Conservation (phyloP, 2,113 vertebrate species). For the Aegithalos caudatus region DNA sequence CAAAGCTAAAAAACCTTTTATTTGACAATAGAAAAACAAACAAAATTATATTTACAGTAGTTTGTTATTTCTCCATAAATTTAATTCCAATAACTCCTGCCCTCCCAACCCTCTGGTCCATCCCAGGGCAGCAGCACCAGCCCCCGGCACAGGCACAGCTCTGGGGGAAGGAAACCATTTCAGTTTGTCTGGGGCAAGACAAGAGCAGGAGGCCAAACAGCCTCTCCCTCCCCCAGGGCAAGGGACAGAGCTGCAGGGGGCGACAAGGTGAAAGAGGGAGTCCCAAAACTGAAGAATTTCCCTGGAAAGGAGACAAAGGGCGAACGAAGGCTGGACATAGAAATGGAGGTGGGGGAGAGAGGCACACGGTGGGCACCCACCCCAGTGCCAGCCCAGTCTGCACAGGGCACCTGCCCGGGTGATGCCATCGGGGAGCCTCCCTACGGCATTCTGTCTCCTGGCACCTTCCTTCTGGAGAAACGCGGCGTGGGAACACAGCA, state of each 20-base stretch:
- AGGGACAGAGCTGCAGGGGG: neutral
- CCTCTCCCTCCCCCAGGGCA: neutral
- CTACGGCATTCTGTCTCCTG: neutral
- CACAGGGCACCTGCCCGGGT: neutral
- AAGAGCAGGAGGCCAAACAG: neutral
- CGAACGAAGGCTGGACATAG: neutral
- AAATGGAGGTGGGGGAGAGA: neutral
- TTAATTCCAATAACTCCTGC: neutral
- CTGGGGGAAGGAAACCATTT: neutral
- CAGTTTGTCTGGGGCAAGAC: neutral
- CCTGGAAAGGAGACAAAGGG: neutral
- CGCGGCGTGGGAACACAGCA: fast-evolving
- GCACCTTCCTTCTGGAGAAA: neutral
- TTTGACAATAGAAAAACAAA: conserved; percentile 49
- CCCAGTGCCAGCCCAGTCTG: neutral
- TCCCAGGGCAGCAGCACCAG: neutral
- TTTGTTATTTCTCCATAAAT: conserved; percentile 15
- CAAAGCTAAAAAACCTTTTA: conserved; percentile 26
- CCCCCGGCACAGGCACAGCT: neutral
- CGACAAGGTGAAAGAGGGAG: neutral
- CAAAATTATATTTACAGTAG: conserved; percentile 65
- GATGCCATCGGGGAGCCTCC: fast-evolving
- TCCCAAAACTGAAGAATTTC: neutral
- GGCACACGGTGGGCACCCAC: neutral
- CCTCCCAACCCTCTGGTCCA: neutral